Conservation (phyloP, 2,888 invertebrate genomes). For the Rhogogaster chlorosoma region DNA sequence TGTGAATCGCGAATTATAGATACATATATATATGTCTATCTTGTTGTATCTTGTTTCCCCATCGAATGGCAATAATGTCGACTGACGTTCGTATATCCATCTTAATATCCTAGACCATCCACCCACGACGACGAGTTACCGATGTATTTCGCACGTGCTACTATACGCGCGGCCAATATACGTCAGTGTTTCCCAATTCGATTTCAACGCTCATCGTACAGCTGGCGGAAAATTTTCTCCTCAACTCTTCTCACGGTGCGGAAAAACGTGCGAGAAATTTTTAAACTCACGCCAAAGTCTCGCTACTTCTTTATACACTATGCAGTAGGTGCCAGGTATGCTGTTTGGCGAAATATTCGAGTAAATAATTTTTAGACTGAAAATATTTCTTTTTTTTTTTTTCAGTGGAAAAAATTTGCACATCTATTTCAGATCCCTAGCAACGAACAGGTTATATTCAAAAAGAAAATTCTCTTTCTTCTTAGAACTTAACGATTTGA, state of each 20-base stretch:
- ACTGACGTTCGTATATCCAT: background rate
- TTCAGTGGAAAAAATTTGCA: background rate
- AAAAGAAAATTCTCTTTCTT: background rate
- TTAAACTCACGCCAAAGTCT: background rate
- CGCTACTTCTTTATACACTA: background rate
- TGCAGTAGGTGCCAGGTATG: background rate
- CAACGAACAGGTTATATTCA: background rate
- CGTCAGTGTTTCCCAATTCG: slow-evolving; percentile 32
- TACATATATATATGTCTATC: background rate
- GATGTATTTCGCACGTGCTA: slow-evolving; percentile 21
- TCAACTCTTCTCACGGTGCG: background rate
- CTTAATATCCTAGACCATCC: slow-evolving; percentile 16
- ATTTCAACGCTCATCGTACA: background rate
- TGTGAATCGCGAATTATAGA: too few relatives aligned
- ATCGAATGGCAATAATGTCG: background rate
- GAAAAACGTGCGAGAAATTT: background rate
- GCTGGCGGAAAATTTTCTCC: background rate
- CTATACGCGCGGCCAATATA: slow-evolving; percentile 13
- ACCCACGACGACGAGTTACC: background rate
- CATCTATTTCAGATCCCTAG: background rate
- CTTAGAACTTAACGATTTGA: background rate
- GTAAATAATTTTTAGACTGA: background rate
- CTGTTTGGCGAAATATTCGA: background rate
- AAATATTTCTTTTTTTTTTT: background rate
- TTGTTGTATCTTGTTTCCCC: background rate